These are phyloP conservation scores for Yponomeuta sedellus DNA, from an alignment of 2,888 invertebrate species.

Conservation along the genomic window DNA sequence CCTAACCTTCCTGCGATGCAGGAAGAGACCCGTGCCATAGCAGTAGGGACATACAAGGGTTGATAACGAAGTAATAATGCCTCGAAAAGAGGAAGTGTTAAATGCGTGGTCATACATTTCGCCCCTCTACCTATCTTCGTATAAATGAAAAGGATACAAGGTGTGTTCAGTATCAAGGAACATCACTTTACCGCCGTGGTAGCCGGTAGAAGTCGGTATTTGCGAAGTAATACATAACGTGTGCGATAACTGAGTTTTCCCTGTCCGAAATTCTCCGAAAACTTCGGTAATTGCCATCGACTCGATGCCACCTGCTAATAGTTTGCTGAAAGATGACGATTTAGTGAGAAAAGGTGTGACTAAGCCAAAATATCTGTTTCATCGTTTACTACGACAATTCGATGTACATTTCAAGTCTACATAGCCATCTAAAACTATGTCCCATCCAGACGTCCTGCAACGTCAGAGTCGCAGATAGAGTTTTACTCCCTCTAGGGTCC, in stretches of 20 bases:
- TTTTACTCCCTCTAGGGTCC: too few species aligned
- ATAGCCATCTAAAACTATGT: too few species aligned
- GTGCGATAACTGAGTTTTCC: constrained; percentile 88
- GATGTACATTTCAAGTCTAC: too few species aligned
- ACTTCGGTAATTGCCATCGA: constrained; percentile 91
- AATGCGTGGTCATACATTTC: background rate
- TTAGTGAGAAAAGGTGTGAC: too few species aligned
- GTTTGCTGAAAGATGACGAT: constrained; percentile 68
- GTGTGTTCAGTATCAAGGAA: constrained; percentile 90
- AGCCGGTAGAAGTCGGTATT: constrained; percentile 81
- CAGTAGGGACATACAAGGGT: too few species aligned
- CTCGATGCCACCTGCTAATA: constrained; percentile 87
- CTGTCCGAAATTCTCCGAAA: constrained; percentile 89
- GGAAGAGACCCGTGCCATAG: too few species aligned
- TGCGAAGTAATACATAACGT: constrained; percentile 88
- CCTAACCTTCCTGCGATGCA: too few species aligned
- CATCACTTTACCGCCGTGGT: constrained; percentile 87
- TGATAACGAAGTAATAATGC: too few species aligned
- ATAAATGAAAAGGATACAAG: constrained; percentile 80
- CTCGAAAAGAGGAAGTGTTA: background rate
- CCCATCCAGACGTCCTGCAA: too few species aligned
- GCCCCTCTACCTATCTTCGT: background rate
- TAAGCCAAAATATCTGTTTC: too few species aligned
- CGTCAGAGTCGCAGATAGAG: too few species aligned
- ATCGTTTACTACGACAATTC: too few species aligned